A percentile compares a stretch with the other conserved stretches of the same genome.
Evolutionary conservation across 2,888 invertebrate genomes (phyloP).

Genomic region (Eupeodes luniger): DNA sequence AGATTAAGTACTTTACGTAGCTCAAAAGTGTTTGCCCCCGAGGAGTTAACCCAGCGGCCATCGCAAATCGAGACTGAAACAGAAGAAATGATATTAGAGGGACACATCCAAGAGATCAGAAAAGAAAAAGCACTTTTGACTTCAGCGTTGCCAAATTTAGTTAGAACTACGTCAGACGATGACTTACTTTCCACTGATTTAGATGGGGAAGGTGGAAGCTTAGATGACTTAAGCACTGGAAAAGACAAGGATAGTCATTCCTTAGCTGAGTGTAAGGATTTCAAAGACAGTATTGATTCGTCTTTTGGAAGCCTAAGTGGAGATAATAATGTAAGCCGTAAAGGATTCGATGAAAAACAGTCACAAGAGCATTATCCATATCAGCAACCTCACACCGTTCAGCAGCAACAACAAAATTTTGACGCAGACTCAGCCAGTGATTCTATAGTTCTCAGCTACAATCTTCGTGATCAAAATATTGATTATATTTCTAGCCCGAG

Average conservation of each 20-base stretch:
- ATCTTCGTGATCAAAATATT: slow-evolving; percentile 79
- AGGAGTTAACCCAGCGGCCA: slow-evolving; percentile 80
- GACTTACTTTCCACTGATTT: slow-evolving; percentile 92
- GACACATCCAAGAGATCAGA: slow-evolving; percentile 92
- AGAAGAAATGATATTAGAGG: slow-evolving; percentile 90
- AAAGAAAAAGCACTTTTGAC: slow-evolving; percentile 93
- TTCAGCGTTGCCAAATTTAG: slow-evolving; percentile 91
- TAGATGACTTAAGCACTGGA: slow-evolving; percentile 85
- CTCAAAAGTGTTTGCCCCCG: slow-evolving; percentile 88
- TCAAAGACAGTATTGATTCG: slow-evolving; percentile 78
- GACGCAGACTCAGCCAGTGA: slow-evolving; percentile 76
- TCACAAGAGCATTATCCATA: slow-evolving; percentile 30
- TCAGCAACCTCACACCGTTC: slow-evolving; percentile 51
- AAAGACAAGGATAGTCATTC: slow-evolving; percentile 78
- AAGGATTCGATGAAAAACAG: slow-evolving; percentile 56
- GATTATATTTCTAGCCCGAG: slow-evolving; percentile 78
- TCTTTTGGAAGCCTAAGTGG: slow-evolving; percentile 76
- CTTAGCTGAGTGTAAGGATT: slow-evolving; percentile 75
- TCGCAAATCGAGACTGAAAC: slow-evolving; percentile 85
- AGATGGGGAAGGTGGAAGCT: slow-evolving; percentile 89
- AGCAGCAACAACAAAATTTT: slow-evolving; percentile 50
- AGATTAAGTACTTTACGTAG: slow-evolving; percentile 91
- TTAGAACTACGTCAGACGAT: slow-evolving; percentile 94
- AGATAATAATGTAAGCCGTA: slow-evolving; percentile 59
- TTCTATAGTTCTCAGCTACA: slow-evolving; percentile 78